These are phyloP conservation scores for Bhutanitis thaidina DNA, from an alignment of 2,888 invertebrate species.

Conservation along the genomic window DNA sequence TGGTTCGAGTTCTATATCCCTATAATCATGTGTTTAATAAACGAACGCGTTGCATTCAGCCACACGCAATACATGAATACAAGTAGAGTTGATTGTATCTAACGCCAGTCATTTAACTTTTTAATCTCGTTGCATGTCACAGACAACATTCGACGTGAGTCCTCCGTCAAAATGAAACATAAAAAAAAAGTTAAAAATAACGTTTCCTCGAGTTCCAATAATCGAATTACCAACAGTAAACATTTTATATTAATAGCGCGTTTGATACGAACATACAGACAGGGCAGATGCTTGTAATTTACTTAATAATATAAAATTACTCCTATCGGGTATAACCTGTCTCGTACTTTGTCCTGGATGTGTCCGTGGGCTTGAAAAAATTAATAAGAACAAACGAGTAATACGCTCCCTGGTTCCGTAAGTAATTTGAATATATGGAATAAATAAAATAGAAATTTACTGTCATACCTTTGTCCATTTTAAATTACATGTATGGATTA, in stretches of 20 bases:
- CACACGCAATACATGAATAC: too few species aligned
- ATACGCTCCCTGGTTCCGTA: not conserved
- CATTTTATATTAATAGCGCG: slow-evolving; percentile 59
- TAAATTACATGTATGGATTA: too few species aligned
- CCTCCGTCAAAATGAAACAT: not conserved
- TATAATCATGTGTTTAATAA: too few species aligned
- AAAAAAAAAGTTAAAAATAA: slow-evolving; percentile 3
- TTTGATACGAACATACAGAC: slow-evolving; percentile 38
- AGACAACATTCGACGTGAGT: slow-evolving; percentile 11
- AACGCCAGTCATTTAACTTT: too few species aligned
- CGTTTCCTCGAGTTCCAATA: slow-evolving; percentile 41
- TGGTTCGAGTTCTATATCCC: too few species aligned
- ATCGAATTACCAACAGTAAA: slow-evolving; percentile 70
- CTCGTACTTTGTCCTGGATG: slow-evolving; percentile 22
- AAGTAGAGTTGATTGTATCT: too few species aligned
- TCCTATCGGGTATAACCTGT: slow-evolving; percentile 49
- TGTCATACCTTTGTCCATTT: not conserved
- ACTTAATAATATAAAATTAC: slow-evolving; percentile 69
- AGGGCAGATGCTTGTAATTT: slow-evolving; percentile 59
- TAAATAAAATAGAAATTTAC: too few species aligned
- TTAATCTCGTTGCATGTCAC: not conserved
- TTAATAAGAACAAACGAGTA: not conserved
- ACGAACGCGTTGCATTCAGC: too few species aligned
- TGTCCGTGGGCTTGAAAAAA: slow-evolving; percentile 21
- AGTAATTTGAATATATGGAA: not conserved